Evolutionary conservation across 1,140 invertebrate genomes (phyloP), one percentile per base, ranked within the genome.

Genomic region (Cryptotermes secundus): DNA sequence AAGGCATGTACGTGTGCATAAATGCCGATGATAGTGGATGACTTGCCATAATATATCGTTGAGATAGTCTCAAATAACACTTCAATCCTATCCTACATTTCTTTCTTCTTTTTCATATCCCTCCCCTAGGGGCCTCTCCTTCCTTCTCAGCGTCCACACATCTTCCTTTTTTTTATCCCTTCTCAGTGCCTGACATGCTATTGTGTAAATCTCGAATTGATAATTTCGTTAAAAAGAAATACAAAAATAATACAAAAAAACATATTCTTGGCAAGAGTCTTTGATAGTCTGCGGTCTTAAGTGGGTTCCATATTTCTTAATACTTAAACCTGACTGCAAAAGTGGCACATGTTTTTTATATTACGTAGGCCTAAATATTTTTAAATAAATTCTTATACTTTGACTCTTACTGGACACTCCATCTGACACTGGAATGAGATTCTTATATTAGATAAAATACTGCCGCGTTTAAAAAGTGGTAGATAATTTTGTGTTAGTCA

Each of bases 191-290:
- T 36, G 80, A 81, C 80, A 81, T 81, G 80, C 80, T 81, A 81
- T 81, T 81, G 80, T 81, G 38, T 81, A 81, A 81, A 81, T 81
- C 80, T 81, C 80, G 80, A 81, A 81, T 81, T 81, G 80, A 81
- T 81, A 81, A 81, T 81, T 81, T 38, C 80, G 80, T 81, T 42
- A 81, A 81, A 81, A 81, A 81, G 80, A 81, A 81, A 42, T 26
- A 81, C 10, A 81, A 35, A 36, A 81, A 81, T 36, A 81, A 81
- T 26, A 81, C 35, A 81, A 36, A 81, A 14, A 42, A 81, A 36
- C 26, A 42, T 36, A 81, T 36, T 36, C 34, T 81, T 24, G 3
- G 19, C 19, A 36, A 35, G 38, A 81, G 80, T 81, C 80, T 81
- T 81, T 81, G 80, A 81, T 81, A 81, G 34, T 81, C 80, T 81